Percentiles rank a stretch among this genome's conserved stretches.
Conservation (phyloP, 2,113 vertebrate genomes). For the Amia ocellicauda region DNA sequence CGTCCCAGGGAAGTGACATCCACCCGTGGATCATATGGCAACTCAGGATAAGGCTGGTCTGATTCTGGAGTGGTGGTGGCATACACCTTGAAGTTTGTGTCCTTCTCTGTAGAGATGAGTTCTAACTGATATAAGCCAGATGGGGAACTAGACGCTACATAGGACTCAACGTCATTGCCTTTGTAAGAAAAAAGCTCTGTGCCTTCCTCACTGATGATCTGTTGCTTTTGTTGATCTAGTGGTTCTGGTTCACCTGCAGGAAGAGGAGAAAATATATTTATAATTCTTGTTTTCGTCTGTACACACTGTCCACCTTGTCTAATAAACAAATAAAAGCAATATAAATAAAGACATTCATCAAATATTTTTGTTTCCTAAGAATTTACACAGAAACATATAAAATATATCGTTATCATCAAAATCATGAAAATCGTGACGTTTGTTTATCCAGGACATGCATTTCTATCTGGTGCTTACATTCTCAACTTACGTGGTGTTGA, state of each 20-base stretch:
- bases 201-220: conserved; percentile 74
- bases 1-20: conserved; percentile 88
- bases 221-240: conserved; percentile 89
- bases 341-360: not conserved
- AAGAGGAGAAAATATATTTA: conserved; percentile 17
- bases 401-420: no score
- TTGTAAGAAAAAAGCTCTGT: conserved; percentile 90
- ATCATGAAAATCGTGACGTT: no score
- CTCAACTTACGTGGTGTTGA: no score
- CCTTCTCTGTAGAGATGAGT: conserved; percentile 94
- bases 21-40: conserved; percentile 90
- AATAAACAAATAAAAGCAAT: no score
- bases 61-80: conserved; percentile 93
- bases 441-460: no score
- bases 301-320: no score
- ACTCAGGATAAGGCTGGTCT: conserved; percentile 89
- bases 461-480: no score
- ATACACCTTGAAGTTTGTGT: conserved; percentile 92
- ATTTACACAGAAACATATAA: no score
- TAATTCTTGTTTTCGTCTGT: not conserved
- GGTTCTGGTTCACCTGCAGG: conserved; percentile 83
- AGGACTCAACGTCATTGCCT: conserved; percentile 94
- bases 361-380: no score
- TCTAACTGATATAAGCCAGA: conserved; percentile 93
- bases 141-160: conserved; percentile 79